Evolutionary conservation across 2,797 vertebrate species (phyloP).

Genomic region (Pygocentrus nattereri): DNA sequence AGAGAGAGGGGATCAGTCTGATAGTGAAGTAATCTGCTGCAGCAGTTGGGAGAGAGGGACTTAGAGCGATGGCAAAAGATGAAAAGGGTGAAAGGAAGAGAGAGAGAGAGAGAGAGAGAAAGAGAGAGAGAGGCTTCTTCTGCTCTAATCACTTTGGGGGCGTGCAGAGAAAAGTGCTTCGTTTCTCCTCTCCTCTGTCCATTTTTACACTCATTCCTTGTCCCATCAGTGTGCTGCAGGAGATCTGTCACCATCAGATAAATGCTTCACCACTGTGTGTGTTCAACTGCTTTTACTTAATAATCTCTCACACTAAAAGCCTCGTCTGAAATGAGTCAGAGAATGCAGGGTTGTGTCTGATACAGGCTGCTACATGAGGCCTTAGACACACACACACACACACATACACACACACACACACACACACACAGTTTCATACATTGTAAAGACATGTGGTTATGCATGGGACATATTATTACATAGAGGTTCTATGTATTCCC

Average conservation of each 20-base stretch:
- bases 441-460: neutral
- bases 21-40: conserved; percentile 54
- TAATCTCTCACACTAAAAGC: neutral
- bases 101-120: neutral
- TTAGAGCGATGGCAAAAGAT: conserved; percentile 47
- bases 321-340: neutral
- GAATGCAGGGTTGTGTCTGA: conserved; percentile 2
- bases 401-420: neutral
- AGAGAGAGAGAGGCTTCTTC: conserved; percentile 28
- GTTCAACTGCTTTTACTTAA: neutral
- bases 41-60: conserved; percentile 47
- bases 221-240: conserved; percentile 21
- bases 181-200: conserved; percentile 35
- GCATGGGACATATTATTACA: too few relatives aligned
- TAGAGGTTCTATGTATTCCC: too few relatives aligned
- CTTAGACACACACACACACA: neutral
- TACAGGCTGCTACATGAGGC: neutral
- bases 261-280: conserved; percentile 2
- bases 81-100: conserved; percentile 46
- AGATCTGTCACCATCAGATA: conserved; percentile 1
- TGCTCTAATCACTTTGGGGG: conserved; percentile 71
- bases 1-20: conserved; percentile 44
- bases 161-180: conserved; percentile 54
- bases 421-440: neutral
- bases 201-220: conserved; percentile 41